phyloP scores from a whole-genome alignment of 2,113 vertebrate species.

The Leptodactylus fuscus region DNA sequence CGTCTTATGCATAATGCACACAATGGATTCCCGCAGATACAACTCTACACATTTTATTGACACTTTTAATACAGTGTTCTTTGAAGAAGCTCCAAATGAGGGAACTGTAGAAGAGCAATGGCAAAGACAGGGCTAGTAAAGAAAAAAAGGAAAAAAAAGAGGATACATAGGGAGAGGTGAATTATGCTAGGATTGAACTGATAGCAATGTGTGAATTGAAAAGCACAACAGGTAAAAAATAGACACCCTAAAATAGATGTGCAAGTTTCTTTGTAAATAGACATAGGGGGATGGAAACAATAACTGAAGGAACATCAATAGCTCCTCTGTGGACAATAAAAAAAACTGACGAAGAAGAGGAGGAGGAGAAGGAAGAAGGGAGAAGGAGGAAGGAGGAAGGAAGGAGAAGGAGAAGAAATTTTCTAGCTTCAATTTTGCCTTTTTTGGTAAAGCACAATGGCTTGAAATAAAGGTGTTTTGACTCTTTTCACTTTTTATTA shows the following conservation, averaged over 20 bases:
- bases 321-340: too few relatives aligned
- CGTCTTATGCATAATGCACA: constrained; percentile 31
- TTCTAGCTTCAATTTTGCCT: too few relatives aligned
- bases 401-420: too few relatives aligned
- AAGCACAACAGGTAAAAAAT: background rate
- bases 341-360: too few relatives aligned
- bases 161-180: background rate
- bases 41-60: constrained; percentile 18
- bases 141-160: too few relatives aligned
- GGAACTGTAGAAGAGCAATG: background rate
- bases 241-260: background rate
- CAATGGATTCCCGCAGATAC: background rate
- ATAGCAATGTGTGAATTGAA: background rate
- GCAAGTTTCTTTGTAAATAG: background rate
- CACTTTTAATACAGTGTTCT: background rate
- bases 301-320: too few relatives aligned
- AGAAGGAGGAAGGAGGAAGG: too few relatives aligned
- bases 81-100: background rate
- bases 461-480: too few relatives aligned
- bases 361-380: too few relatives aligned
- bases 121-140: background rate
- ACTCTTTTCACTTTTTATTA: too few relatives aligned
- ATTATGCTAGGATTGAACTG: background rate
- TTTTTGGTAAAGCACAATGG: too few relatives aligned
- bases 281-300: background rate